Conservation (phyloP, 2,888 invertebrate species). For the Pedicia rivosa region DNA sequence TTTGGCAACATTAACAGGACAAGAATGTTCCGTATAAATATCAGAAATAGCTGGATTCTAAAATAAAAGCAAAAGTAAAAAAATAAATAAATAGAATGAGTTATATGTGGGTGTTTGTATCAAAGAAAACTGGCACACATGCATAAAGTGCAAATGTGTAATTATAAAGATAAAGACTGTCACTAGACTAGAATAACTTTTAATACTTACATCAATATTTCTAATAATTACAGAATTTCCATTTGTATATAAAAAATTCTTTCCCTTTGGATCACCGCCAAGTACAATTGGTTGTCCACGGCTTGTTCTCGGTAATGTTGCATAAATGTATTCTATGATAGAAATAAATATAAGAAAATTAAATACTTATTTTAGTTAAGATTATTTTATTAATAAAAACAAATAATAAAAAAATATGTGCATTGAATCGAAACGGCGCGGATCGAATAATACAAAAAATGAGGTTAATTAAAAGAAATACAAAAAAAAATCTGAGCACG, state of each 20-base stretch:
- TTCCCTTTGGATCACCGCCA: conserved; percentile 92
- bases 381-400: neutral
- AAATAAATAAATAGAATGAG: conserved; percentile 11
- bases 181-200: neutral
- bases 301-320: conserved; percentile 85
- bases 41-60: conserved; percentile 87
- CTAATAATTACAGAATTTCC: conserved; percentile 96
- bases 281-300: conserved; percentile 89
- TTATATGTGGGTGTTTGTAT: conserved; percentile 2
- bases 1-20: conserved; percentile 89
- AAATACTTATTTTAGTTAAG: neutral
- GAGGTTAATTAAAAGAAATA: too few species aligned
- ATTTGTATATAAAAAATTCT: conserved; percentile 92
- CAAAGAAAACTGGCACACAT: too few species aligned
- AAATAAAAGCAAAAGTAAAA: conserved; percentile 14
- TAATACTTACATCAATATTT: conserved; percentile 69
- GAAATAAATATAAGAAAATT: conserved; percentile 11
- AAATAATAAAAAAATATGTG: too few species aligned
- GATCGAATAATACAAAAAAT: too few species aligned
- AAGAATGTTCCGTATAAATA: conserved; percentile 94
- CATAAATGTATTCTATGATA: conserved; percentile 69
- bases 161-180: conserved; percentile 3
- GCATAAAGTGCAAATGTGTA: too few species aligned
- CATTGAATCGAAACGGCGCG: too few species aligned
- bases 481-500: too few species aligned